phyloP scores from a whole-genome alignment of 92 coral and sea anemone species.

The Ricordea florida region DNA sequence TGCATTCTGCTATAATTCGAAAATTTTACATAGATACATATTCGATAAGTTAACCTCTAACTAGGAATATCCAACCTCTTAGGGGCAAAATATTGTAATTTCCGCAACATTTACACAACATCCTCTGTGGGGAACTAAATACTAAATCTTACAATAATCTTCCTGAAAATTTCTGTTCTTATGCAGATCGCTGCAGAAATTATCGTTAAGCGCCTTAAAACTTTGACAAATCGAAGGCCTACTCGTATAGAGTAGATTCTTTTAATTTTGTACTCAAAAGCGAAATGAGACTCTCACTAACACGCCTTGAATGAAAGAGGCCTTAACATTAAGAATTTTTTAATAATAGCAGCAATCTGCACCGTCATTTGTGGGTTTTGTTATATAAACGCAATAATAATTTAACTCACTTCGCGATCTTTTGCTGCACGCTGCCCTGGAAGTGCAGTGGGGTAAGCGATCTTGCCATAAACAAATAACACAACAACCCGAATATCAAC shows the following conservation, averaged over 20 bases:
- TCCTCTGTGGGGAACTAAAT: constrained; percentile 50
- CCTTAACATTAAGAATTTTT: constrained; percentile 28
- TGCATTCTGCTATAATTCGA: constrained; percentile 93
- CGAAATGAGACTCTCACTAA: constrained; percentile 19
- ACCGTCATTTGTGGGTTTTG: constrained; percentile 60
- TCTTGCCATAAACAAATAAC: constrained; percentile 89
- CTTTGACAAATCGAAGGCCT: constrained; percentile 7
- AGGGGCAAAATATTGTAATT: constrained; percentile 63
- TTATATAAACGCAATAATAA: constrained; percentile 80
- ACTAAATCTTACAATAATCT: constrained; percentile 38
- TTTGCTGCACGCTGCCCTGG: constrained; percentile 53
- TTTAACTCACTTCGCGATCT: constrained; percentile 79
- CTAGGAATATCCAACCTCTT: constrained; percentile 79
- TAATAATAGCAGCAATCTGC: constrained; percentile 67
- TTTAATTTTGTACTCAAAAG: constrained; percentile 48
- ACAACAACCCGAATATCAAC: constrained; percentile 80
- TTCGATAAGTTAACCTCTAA: constrained; percentile 97
- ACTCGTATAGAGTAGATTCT: not conserved
- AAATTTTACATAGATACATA: constrained; percentile 93
- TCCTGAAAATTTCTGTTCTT: constrained; percentile 55
- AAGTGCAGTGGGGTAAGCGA: constrained; percentile 68
- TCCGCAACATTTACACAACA: constrained; percentile 71
- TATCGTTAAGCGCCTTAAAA: not conserved
- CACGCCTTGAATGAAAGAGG: constrained; percentile 65
- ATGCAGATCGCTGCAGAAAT: constrained; percentile 28